Base-by-base conservation (phyloP, 2,888 invertebrate genomes). In the Temnothorax unifasciatus region DNA sequence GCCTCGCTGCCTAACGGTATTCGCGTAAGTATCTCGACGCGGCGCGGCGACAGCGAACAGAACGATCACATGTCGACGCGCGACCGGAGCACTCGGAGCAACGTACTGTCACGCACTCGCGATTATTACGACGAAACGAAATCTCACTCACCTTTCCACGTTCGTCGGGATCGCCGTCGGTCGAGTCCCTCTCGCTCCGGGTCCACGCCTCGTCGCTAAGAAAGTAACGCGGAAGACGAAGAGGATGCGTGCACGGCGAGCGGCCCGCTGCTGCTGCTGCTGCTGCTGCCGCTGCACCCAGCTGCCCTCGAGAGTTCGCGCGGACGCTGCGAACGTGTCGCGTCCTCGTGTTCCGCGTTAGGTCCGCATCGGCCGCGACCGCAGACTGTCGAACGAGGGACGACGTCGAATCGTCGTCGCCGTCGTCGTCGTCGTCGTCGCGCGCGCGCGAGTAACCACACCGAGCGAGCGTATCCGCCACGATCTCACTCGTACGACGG, bases 401-500 rank as follows among this genome's bases (percentile, higher is more conserved):
- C 52, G 74, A 71, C 76, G 79, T 79, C 75, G 47, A 34, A 13
- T 13, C 57, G 25, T 66, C 81, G 84, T 64, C 75, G 85, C 4
- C 64, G 64, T 15, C 50, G 73, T 54, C 52, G 54, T 73, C 83
- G 59, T 38, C 57, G 84, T 69, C 83, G 86, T 77, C 76, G 85
- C 81, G 82, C 76, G 85, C 81, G 84, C 83, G 81, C 88, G 87
- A 88, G 88, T 87, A 61, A 85, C 77, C 82, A 76, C 59, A 85
- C 79, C 89, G 90, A 83, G 83, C 88, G 82, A 86, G 64, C 87
- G 64, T 71, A 64, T 1, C 47, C 89, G 89, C 87, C 86, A 87
- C 90, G 89, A 91, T 88, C 92, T 90, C 91, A 93, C 92, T 90
- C 90, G 91, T 82, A 92, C 92, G 91, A 90, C 92, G 92, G 91